Evolutionary conservation across 2,888 invertebrate species (phyloP).

Genomic region (Teinopalpus imperialis): DNA sequence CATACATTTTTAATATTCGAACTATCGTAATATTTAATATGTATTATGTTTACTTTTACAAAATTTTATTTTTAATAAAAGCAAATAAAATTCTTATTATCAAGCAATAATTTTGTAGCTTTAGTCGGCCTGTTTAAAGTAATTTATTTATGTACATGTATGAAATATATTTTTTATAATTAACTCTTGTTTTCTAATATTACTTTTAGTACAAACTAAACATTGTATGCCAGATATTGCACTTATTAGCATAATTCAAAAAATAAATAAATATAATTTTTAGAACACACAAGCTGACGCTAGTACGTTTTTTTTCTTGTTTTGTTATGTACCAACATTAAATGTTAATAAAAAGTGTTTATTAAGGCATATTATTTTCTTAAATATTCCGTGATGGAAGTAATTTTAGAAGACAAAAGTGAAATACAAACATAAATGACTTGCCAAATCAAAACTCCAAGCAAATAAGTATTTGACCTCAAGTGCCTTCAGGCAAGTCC

Average conservation of each 20-base stretch:
- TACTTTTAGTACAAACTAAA: too few species aligned
- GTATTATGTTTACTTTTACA: conserved; percentile 14
- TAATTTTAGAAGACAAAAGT: conserved; percentile 24
- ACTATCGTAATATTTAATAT: conserved; percentile 7
- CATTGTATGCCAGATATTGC: too few species aligned
- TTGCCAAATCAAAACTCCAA: conserved; percentile 61
- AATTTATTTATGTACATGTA: conserved; percentile 16
- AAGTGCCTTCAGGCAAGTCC: conserved; percentile 78
- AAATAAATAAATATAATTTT: too few species aligned
- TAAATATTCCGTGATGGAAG: conserved; percentile 12
- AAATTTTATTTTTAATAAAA: conserved; percentile 8
- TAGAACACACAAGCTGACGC: too few species aligned
- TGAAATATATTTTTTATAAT: conserved; percentile 10
- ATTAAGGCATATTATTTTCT: too few species aligned
- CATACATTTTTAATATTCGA: conserved; percentile 8
- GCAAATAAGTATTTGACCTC: conserved; percentile 61
- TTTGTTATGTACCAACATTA: too few species aligned
- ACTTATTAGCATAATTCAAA: too few species aligned
- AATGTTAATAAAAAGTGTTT: too few species aligned
- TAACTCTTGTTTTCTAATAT: conserved; percentile 17
- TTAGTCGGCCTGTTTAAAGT: conserved; percentile 58
- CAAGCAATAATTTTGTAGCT: conserved; percentile 69
- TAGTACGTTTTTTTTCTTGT: too few species aligned
- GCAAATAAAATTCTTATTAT: conserved; percentile 35
- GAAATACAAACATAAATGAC: conserved; percentile 36